Conservation (phyloP, 2,797 vertebrate species). For the Rhodeus uyekii region DNA sequence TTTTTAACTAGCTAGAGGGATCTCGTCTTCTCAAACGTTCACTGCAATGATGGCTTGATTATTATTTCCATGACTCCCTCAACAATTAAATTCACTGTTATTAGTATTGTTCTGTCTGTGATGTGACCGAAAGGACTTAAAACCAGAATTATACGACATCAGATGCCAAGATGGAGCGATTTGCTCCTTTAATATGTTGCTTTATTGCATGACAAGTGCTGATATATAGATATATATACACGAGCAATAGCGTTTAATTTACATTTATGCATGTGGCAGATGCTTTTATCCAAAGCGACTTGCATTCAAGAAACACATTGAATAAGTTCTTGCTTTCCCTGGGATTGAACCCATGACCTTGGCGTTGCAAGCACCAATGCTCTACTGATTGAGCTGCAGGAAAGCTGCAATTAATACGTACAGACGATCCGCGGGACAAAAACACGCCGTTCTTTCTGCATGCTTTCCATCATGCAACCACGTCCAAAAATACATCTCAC, state of each 20-base stretch:
- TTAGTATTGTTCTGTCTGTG: not conserved
- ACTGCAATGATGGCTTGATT: not conserved
- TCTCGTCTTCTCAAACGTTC: too few species aligned
- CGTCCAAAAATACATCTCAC: constrained; percentile 47
- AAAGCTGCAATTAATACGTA: not conserved
- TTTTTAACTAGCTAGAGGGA: not conserved
- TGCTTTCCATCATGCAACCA: not conserved
- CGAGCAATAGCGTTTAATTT: too few species aligned
- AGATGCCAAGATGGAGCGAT: not conserved
- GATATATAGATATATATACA: too few species aligned
- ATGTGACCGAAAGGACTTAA: not conserved
- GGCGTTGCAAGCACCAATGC: too few species aligned
- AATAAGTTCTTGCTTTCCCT: too few species aligned
- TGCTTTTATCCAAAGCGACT: too few species aligned
- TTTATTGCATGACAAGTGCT: not conserved
- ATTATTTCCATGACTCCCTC: not conserved
- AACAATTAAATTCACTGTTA: not conserved
- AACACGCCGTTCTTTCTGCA: not conserved
- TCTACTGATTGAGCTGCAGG: too few species aligned
- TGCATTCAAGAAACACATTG: too few species aligned
- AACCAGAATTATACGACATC: not conserved
- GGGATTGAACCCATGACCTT: too few species aligned
- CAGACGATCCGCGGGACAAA: not conserved
- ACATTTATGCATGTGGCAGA: too few species aligned
- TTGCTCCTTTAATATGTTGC: too few species aligned